Conservation (phyloP, 1,140 invertebrate species). For the Temnothorax longispinosus region DNA sequence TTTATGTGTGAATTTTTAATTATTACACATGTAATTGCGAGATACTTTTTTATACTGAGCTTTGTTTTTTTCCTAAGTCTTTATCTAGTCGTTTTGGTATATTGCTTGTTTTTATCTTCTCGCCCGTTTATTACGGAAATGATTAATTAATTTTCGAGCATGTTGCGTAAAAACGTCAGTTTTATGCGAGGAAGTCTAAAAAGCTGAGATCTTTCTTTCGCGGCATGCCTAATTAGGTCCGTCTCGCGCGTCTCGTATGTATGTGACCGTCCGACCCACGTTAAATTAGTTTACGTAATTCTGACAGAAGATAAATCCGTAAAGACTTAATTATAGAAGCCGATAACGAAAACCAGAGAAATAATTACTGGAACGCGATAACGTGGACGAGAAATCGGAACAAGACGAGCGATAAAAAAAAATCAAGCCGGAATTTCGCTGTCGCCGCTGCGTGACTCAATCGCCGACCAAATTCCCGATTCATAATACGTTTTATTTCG, state of each 20-base stretch:
- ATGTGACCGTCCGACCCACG: slow-evolving; percentile 36
- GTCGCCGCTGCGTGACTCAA: slow-evolving; percentile 11
- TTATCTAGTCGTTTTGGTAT: background rate
- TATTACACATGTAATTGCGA: background rate
- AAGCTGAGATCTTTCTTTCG: background rate
- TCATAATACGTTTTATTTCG: slow-evolving; percentile 42
- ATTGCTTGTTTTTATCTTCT: background rate
- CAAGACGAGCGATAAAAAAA: slow-evolving; percentile 29
- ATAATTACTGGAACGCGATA: slow-evolving; percentile 59
- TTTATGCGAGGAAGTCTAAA: background rate
- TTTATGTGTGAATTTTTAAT: background rate
- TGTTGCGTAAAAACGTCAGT: slow-evolving; percentile 20
- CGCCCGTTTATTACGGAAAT: slow-evolving; percentile 22
- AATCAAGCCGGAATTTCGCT: slow-evolving; percentile 24
- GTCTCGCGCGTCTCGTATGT: slow-evolving; percentile 20
- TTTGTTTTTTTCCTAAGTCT: slow-evolving; percentile 3
- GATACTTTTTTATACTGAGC: background rate
- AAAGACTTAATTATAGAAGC: slow-evolving; percentile 68
- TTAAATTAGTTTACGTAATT: slow-evolving; percentile 73
- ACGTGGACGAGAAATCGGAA: slow-evolving; percentile 14
- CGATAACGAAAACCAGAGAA: slow-evolving; percentile 63
- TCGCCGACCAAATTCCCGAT: slow-evolving; percentile 32
- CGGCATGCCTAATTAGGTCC: background rate
- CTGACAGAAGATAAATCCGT: slow-evolving; percentile 62
- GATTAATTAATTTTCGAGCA: slow-evolving; percentile 22